Conservation (phyloP, 2,113 vertebrate genomes). For the Myiagra hebetior region DNA sequence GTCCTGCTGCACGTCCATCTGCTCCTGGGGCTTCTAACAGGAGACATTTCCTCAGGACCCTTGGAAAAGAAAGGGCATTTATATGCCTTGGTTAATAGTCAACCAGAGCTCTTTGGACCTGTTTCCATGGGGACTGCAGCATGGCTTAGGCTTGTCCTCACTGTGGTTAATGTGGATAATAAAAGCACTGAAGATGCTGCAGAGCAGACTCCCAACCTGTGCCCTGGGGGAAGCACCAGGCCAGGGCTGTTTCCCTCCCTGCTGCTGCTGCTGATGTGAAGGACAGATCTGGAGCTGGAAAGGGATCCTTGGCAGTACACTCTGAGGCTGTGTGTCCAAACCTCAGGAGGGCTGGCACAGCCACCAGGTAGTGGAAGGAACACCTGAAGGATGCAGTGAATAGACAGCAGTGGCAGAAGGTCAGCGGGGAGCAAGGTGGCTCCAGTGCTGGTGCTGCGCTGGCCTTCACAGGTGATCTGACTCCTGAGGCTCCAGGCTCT, state of each 20-base stretch:
- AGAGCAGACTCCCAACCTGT: background rate
- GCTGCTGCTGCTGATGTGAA: background rate
- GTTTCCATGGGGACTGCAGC: slow-evolving; percentile 52
- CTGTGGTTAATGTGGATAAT: background rate
- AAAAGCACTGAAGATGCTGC: background rate
- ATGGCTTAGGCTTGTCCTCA: background rate
- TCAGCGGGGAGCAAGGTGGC: background rate
- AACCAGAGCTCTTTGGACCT: slow-evolving; percentile 8
- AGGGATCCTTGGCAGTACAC: background rate
- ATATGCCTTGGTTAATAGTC: background rate
- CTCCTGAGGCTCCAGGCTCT: background rate
- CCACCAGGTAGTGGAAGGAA: background rate
- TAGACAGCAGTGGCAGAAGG: background rate
- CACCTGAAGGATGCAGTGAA: background rate
- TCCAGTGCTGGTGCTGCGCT: background rate
- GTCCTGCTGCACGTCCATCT: background rate
- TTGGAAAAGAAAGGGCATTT: background rate
- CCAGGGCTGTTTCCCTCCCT: background rate
- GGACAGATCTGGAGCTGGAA: background rate
- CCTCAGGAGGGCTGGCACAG: background rate
- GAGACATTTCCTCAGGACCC: background rate
- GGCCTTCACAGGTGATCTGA: background rate
- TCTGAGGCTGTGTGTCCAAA: background rate
- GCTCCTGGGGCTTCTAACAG: background rate
- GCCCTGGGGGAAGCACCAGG: background rate